Evolutionary conservation across 2,888 invertebrate species (phyloP), one percentile per base, ranked within the genome.

Genomic region (Volucella inflata): DNA sequence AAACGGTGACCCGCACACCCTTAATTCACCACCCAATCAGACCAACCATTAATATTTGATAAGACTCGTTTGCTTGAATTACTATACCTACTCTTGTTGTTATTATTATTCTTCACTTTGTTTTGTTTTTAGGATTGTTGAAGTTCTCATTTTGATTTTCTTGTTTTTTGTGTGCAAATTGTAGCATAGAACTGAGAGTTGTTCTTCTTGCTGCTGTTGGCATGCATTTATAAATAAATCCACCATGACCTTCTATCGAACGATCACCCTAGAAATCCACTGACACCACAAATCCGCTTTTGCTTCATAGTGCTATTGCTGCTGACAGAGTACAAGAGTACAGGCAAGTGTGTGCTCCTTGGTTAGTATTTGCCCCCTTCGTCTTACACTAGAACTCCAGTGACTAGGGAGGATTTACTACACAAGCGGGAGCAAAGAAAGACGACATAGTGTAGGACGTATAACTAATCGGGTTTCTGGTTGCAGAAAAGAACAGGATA

Each of bases 231-330:
- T 74, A 81, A 81, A 81, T 81, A 87, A 80, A 84, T 87, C 87
- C 87, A 77, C 87, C 87, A 87, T 89, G 89, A 89, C 89, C 89
- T 89, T 89, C 89, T 89, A 87, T 87, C 87, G 89, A 88, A 83
- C 89, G 88, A 89, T 89, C 89, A 89, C 89, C 89, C 89, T 89
- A 89, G 89, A 89, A 89, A 89, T 89, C 89, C 88, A 89, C 89
- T 89, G 89, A 89, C 89, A 89, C 88, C 88, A 89, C 84, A 85
- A 80, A 81, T 85, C 67, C 76, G 64, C 77, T 81, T 30, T 30
- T 72, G 53, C 76, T 81, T 64, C 71, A 75, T 62, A 76, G 44
- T 59, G 72, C 79, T 50, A 17, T 12, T 40, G 53, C 21, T 77
- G 59, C 62, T 50, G n/a, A n/a, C n/a, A n/a, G n/a, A n/a, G n/a